Conservation (phyloP, 1,140 invertebrate genomes). For the Diorhabda elongata region DNA sequence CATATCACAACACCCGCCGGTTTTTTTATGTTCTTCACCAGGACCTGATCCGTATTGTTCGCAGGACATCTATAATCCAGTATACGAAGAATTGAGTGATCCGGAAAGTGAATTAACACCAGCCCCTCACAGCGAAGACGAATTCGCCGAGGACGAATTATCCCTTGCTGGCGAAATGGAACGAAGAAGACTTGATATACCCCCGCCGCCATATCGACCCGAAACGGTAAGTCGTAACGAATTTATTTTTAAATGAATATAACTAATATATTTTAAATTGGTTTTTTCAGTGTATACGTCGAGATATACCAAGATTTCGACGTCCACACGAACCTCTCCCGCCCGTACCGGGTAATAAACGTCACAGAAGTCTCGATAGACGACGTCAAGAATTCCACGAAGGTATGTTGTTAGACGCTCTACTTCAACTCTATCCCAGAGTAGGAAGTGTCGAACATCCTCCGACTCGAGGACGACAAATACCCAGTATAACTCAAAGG, state of each 20-base stretch:
- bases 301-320: constrained; percentile 40
- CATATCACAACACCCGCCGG: constrained; percentile 53
- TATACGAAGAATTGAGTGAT: constrained; percentile 67
- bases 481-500: constrained; percentile 49
- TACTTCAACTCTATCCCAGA: constrained; percentile 59
- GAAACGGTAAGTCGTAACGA: constrained; percentile 28
- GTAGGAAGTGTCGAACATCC: constrained; percentile 50
- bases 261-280: not conserved
- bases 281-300: constrained; percentile 29
- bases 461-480: constrained; percentile 33
- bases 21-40: constrained; percentile 66
- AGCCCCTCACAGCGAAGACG: constrained; percentile 60
- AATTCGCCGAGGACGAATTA: constrained; percentile 66
- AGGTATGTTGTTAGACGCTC: constrained; percentile 62
- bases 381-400: constrained; percentile 60
- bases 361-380: constrained; percentile 55
- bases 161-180: constrained; percentile 53
- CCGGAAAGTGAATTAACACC: constrained; percentile 56
- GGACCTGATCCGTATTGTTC: constrained; percentile 64
- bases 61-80: constrained; percentile 64
- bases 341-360: constrained; percentile 47
- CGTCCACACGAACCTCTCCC: constrained; percentile 43
- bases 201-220: constrained; percentile 47
- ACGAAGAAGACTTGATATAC: constrained; percentile 47
- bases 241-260: no score